Conservation (phyloP, 2,888 invertebrate genomes). For the Phyllotreta cruciferae region DNA sequence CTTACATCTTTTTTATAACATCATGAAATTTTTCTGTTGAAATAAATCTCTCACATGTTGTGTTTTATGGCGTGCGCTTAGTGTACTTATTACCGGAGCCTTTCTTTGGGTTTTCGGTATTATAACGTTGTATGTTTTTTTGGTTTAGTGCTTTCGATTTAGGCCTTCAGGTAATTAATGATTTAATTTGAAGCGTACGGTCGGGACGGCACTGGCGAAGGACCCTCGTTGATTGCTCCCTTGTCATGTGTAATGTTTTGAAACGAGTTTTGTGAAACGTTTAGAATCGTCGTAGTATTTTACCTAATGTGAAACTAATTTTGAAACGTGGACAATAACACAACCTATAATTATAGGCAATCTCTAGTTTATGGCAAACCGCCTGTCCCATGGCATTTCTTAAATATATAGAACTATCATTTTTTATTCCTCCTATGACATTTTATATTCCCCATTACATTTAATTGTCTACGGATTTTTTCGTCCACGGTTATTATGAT, state of each 20-base stretch:
- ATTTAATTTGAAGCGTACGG: neutral
- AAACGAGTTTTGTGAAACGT: conserved; percentile 50
- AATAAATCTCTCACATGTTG: too few species aligned
- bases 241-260: conserved; percentile 48
- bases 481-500: conserved; percentile 32
- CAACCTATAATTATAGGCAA: conserved; percentile 59
- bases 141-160: too few species aligned
- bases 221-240: conserved; percentile 40
- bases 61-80: too few species aligned
- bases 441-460: conserved; percentile 45
- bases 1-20: too few species aligned
- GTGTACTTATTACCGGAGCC: too few species aligned
- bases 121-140: too few species aligned
- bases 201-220: conserved; percentile 30
- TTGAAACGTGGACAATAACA: conserved; percentile 55
- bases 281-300: conserved; percentile 50
- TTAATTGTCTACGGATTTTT: conserved; percentile 32
- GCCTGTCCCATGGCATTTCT: conserved; percentile 52
- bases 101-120: too few species aligned
- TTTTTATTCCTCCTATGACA: conserved; percentile 49
- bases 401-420: conserved; percentile 52
- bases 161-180: too few species aligned
- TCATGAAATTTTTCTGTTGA: too few species aligned
- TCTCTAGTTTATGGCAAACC: conserved; percentile 55
- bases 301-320: conserved; percentile 57